Conservation (phyloP, 2,113 vertebrate species). For the Promerops cafer region DNA sequence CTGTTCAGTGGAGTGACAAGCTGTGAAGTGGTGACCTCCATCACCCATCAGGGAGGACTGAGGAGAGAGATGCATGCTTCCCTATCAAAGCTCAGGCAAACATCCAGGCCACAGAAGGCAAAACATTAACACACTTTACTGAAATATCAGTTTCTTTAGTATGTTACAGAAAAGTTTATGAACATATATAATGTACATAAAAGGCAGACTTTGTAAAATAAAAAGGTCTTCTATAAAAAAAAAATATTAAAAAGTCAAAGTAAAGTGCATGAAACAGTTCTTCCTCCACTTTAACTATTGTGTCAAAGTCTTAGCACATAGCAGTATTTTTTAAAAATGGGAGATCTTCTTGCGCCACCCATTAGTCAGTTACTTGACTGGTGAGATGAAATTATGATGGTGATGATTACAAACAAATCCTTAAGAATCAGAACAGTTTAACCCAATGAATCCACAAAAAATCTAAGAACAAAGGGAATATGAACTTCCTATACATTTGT, state of each 20-base stretch:
- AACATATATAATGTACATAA: slow-evolving; percentile 68
- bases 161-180: slow-evolving; percentile 73
- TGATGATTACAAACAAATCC: background rate
- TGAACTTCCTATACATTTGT: background rate
- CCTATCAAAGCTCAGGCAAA: background rate
- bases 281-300: slow-evolving; percentile 28
- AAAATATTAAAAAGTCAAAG: slow-evolving; percentile 73
- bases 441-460: background rate
- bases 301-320: slow-evolving; percentile 29
- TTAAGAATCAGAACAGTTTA: background rate
- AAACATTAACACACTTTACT: slow-evolving; percentile 74
- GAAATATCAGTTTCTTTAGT: slow-evolving; percentile 77
- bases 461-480: background rate
- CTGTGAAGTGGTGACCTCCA: background rate
- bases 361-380: background rate
- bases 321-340: background rate
- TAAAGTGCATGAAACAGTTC: slow-evolving; percentile 76
- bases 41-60: background rate
- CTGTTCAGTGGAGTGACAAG: background rate
- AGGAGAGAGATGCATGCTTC: background rate
- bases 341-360: background rate
- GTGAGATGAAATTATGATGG: background rate
- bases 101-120: slow-evolving; percentile 5
- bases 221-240: slow-evolving; percentile 69
- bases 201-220: slow-evolving; percentile 71